phyloP scores from a whole-genome alignment of 1,140 invertebrate species.

The Varroa destructor region DNA sequence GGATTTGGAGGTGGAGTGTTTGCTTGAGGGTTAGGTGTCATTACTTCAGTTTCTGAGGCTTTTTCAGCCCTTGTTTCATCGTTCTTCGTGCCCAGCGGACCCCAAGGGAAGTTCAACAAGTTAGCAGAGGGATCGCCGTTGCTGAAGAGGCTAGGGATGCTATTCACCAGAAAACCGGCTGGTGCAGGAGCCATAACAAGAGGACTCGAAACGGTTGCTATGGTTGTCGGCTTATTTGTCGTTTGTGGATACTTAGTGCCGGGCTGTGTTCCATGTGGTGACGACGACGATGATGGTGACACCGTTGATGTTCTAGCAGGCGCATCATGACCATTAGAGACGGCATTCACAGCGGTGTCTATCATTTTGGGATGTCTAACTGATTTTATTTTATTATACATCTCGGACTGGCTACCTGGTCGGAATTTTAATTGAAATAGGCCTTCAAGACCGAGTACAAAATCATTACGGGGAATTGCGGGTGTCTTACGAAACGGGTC shows the following conservation, averaged over 20 bases:
- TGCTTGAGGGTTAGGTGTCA: too few relatives aligned
- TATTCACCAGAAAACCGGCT: not conserved
- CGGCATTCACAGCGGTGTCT: too few relatives aligned
- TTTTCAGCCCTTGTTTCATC: too few relatives aligned
- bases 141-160: constrained; percentile 15
- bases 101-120: constrained; percentile 7
- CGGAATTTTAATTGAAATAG: too few relatives aligned
- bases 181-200: not conserved
- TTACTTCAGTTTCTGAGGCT: too few relatives aligned
- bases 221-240: constrained; percentile 25
- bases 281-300: not conserved
- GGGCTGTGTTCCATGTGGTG: not conserved
- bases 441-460: too few relatives aligned
- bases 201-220: constrained; percentile 10
- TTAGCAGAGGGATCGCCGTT: not conserved
- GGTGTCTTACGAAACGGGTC: not conserved
- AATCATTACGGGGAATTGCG: not conserved
- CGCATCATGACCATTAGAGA: too few relatives aligned
- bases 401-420: too few relatives aligned
- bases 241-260: constrained; percentile 28
- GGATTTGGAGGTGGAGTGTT: too few relatives aligned
- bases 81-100: not conserved
- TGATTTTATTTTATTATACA: too few relatives aligned
- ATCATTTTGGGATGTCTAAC: too few relatives aligned
- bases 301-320: not conserved